These are phyloP conservation scores for Spicauda simplicius DNA, from an alignment of 2,888 invertebrate species.

Conservation along the genomic window DNA sequence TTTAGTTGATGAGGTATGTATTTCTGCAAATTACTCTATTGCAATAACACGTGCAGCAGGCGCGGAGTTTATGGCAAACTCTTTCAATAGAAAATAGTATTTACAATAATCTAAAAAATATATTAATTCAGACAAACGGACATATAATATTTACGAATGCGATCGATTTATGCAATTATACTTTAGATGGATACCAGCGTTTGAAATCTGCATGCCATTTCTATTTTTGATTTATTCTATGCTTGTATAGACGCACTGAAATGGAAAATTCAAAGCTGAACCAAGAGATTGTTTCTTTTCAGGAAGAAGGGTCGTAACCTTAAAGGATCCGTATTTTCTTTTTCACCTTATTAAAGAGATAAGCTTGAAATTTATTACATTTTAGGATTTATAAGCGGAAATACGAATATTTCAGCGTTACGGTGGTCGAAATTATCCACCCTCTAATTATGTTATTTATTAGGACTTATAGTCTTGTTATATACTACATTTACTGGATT, in stretches of 20 bases:
- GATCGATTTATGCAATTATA: background rate
- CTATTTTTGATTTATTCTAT: background rate
- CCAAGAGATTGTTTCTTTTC: constrained; percentile 22
- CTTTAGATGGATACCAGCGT: background rate
- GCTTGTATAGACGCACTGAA: background rate
- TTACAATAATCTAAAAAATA: too few relatives aligned
- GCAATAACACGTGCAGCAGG: too few relatives aligned
- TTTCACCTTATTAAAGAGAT: constrained; percentile 25
- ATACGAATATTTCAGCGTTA: background rate
- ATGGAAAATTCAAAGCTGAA: constrained; percentile 21
- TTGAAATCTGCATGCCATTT: background rate
- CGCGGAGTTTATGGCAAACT: too few relatives aligned
- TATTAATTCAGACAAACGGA: too few relatives aligned
- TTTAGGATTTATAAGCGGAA: constrained; percentile 28
- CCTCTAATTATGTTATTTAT: background rate
- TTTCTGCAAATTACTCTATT: too few relatives aligned
- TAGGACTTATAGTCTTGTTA: background rate
- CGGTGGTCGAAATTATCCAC: background rate
- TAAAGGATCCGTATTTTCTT: constrained; percentile 17
- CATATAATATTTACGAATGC: too few relatives aligned
- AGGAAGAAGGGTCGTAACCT: constrained; percentile 22
- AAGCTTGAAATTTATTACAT: constrained; percentile 38
- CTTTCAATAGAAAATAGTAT: too few relatives aligned
- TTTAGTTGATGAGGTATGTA: too few relatives aligned
- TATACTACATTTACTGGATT: background rate